These are phyloP conservation scores for Actinopyga echinites DNA, from an alignment of 53 echinoderm and acorn worm species.

Conservation along the genomic window DNA sequence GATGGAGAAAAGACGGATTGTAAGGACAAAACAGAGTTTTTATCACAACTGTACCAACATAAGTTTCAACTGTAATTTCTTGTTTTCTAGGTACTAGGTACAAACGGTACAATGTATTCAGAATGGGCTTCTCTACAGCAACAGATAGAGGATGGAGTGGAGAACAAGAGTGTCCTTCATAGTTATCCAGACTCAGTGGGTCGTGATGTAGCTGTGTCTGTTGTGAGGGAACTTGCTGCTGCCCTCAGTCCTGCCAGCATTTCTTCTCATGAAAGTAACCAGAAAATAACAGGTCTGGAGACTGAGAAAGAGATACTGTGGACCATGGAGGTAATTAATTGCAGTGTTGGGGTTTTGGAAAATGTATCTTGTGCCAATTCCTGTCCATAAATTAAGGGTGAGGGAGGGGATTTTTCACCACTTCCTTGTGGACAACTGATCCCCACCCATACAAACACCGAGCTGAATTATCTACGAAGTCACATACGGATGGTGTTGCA, in stretches of 20 bases:
- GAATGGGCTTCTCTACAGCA: conserved; percentile 95
- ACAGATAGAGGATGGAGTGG: conserved; percentile 75
- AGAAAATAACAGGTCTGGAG: conserved; percentile 58
- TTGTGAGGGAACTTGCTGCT: conserved; percentile 87
- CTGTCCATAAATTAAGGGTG: no score
- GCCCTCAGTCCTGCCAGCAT: conserved; percentile 62
- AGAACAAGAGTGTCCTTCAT: conserved; percentile 87
- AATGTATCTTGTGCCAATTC: neutral
- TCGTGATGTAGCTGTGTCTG: conserved; percentile 88
- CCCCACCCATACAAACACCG: no score
- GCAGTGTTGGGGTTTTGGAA: neutral
- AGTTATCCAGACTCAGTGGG: conserved; percentile 85
- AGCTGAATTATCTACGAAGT: no score
- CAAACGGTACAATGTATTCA: conserved; percentile 76
- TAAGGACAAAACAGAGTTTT: no score
- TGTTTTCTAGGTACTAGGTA: no score
- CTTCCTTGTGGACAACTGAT: no score
- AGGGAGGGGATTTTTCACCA: no score
- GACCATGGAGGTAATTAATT: conserved; percentile 88
- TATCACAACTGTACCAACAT: no score
- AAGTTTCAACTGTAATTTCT: no score
- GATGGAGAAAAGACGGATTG: no score
- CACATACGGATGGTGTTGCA: no score
- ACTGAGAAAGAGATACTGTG: conserved; percentile 90
- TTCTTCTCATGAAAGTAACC: conserved; percentile 55